Evolutionary conservation across 2,113 vertebrate genomes (phyloP), one percentile per base, ranked within the genome.

Genomic region (Pomatostomus ruficeps): DNA sequence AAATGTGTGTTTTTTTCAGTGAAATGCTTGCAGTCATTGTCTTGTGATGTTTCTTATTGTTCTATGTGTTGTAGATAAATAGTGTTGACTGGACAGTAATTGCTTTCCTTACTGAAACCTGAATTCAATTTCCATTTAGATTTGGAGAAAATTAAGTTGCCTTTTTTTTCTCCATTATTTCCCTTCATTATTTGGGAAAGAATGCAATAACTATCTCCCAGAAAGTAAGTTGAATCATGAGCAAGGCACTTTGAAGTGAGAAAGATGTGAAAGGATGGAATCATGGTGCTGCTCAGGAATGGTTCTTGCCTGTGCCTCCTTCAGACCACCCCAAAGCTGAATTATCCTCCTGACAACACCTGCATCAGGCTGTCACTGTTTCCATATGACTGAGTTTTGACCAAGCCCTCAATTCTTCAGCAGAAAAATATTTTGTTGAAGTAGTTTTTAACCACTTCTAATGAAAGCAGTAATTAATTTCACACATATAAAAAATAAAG

Each of bases 201-300:
- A 90, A 95, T 62, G 86, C 70, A 92, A 21, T 74, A 81, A 33
- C 59, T 26, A 1, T 61, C 28, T 74, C 28, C 7, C 38, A 58
- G 61, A 74, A 66, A 82, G 24, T 43, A 49, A 52, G 42, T 17
- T 88, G 79, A 91, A 48, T 71, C 70, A 82, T 28, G 55, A 74
- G 48, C 36, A 63, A 77, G 84, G 25, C 45, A 36, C 40, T 79
- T n/a, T 70, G 68, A 38, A 49, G 4, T 1, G 4, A 74, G 65
- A 77, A 45, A 0, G 0, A 14, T 7, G 18, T 1, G 5, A 62
- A 74, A 54, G n/a, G 29, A 73, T 0, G 1, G 45, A 22, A 28
- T 68, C 17, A 3, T 18, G 54, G 35, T 74, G 65, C 49, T 68
- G 21, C 31, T 77, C 16, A 20, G 54, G 40, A 55, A 14, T 21